Conservation (phyloP, 2,113 vertebrate species). For the Aspiorhynchus laticeps region DNA sequence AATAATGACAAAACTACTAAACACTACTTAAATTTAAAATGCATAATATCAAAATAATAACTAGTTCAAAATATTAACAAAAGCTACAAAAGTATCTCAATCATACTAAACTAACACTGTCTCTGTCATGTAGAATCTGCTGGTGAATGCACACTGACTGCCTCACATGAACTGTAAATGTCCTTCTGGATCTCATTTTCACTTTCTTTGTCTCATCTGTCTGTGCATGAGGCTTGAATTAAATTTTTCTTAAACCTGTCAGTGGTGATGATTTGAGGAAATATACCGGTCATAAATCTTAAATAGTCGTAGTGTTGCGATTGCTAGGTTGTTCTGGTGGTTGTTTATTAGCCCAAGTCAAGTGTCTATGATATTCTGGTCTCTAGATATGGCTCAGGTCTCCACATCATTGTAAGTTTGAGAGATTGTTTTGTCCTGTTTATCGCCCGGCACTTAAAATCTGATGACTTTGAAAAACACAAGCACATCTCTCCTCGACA, state of each 20-base stretch:
- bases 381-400: too few relatives aligned
- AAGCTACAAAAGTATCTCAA: too few relatives aligned
- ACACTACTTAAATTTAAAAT: too few relatives aligned
- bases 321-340: neutral
- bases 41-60: too few relatives aligned
- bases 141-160: neutral
- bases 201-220: neutral
- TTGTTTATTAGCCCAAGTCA: neutral
- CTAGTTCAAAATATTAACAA: neutral
- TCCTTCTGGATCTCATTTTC: neutral
- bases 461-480: neutral
- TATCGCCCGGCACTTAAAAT: neutral
- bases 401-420: too few relatives aligned
- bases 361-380: too few relatives aligned
- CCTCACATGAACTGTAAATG: neutral
- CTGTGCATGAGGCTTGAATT: neutral
- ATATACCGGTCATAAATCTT: neutral
- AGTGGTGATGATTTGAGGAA: neutral
- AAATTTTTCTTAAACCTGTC: neutral
- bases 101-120: too few relatives aligned
- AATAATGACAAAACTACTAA: too few relatives aligned
- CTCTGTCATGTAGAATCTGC: neutral
- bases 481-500: neutral
- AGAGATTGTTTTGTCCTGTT: neutral
- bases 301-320: neutral